phyloP scores from a whole-genome alignment of 1,140 invertebrate species.

The Metopolophium dirhodum region DNA sequence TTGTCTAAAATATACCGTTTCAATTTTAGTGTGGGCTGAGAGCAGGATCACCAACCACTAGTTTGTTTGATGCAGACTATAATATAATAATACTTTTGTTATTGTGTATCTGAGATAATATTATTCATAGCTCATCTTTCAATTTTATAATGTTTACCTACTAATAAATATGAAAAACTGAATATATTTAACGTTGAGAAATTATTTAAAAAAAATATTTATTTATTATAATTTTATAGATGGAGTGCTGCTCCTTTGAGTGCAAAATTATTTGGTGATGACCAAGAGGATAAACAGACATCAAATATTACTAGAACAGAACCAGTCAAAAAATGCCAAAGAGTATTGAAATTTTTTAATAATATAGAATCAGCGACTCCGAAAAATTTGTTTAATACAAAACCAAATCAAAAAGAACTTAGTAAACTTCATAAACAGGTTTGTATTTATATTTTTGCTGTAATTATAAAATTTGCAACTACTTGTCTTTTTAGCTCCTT shows the following conservation, averaged over 20 bases:
- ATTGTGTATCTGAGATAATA: no score
- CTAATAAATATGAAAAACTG: neutral
- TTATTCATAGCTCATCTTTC: no score
- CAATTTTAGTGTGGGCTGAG: no score
- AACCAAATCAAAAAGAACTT: constrained; percentile 20
- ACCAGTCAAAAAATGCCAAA: constrained; percentile 50
- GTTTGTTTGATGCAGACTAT: no score
- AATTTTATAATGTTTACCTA: neutral
- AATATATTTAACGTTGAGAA: neutral
- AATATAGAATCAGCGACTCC: neutral
- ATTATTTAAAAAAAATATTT: neutral
- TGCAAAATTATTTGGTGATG: constrained; percentile 26
- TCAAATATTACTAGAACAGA: constrained; percentile 29
- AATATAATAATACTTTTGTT: no score
- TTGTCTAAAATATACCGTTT: no score
- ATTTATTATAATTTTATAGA: constrained; percentile 10
- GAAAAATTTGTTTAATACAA: constrained; percentile 19
- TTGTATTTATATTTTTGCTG: constrained; percentile 6
- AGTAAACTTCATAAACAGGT: constrained; percentile 51
- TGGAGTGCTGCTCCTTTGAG: constrained; percentile 26
- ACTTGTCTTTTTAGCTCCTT: neutral
- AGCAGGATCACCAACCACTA: no score
- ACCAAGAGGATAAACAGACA: neutral
- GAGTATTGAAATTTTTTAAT: constrained; percentile 38
- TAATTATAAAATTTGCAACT: neutral